These are phyloP conservation scores for Emmelina monodactyla DNA, from an alignment of 2,888 invertebrate genomes.

Conservation along the genomic window DNA sequence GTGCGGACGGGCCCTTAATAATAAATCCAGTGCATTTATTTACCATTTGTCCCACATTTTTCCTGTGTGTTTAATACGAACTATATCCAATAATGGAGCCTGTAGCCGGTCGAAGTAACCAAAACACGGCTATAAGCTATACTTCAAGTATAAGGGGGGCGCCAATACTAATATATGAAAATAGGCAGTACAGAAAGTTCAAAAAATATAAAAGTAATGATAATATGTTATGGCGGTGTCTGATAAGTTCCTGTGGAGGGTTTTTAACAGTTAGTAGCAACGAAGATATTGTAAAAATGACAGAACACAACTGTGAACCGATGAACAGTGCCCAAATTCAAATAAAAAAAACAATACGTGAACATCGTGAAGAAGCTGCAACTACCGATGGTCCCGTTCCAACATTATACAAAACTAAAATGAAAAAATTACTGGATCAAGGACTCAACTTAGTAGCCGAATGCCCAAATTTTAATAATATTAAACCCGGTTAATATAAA, in stretches of 20 bases:
- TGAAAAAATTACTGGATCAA: conserved; percentile 3
- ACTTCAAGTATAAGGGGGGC: conserved; percentile 1
- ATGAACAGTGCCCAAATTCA: conserved; percentile 1
- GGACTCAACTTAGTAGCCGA: conserved; percentile 4
- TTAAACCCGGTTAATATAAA: not conserved
- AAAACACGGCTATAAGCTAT: not conserved
- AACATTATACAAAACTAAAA: conserved; percentile 3
- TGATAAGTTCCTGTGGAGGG: conserved; percentile 2
- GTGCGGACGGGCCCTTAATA: too few relatives aligned
- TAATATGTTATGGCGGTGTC: conserved; percentile 3
- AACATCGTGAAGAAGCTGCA: conserved; percentile 3
- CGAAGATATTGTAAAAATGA: conserved; percentile 2
- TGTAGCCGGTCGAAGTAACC: conserved; percentile 2
- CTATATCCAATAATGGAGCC: conserved; percentile 2
- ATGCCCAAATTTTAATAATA: conserved; percentile 3
- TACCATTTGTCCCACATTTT: too few relatives aligned
- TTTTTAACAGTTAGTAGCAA: not conserved
- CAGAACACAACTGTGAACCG: conserved; percentile 3
- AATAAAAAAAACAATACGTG: conserved; percentile 2
- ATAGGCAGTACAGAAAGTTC: conserved; percentile 1
- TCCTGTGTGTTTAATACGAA: not conserved
- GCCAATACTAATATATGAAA: conserved; percentile 2
- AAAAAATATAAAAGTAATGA: conserved; percentile 2
- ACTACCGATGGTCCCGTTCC: conserved; percentile 3
- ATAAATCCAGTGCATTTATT: conserved; percentile 3